Evolutionary conservation across 2,888 invertebrate genomes (phyloP).

Genomic region (Sarcophaga rosellei): DNA sequence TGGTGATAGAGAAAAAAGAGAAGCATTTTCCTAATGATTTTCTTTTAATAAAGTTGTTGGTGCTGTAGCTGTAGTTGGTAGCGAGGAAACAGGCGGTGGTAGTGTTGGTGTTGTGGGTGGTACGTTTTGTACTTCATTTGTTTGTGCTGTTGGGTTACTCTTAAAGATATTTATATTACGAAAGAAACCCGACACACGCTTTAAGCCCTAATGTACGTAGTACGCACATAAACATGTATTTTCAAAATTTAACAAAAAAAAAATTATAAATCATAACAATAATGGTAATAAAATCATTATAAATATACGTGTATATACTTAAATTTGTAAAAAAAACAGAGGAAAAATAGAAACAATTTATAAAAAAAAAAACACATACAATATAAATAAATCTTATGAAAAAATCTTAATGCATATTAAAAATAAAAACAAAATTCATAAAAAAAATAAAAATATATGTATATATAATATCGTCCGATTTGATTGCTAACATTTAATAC

Average conservation of each 20-base stretch:
- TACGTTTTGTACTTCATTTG: conserved; percentile 57
- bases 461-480: too few species aligned
- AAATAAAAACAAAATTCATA: too few species aligned
- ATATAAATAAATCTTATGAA: too few species aligned
- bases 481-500: too few species aligned
- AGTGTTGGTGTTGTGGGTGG: conserved; percentile 31
- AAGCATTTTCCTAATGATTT: conserved; percentile 50
- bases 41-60: conserved; percentile 51
- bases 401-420: too few species aligned
- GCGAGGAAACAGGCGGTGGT: conserved; percentile 9
- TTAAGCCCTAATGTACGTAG: conserved; percentile 64
- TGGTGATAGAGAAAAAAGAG: conserved; percentile 16
- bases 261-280: conserved; percentile 31
- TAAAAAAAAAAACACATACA: too few species aligned
- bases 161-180: conserved; percentile 65
- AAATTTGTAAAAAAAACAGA: background rate
- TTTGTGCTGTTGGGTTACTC: conserved; percentile 72
- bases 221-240: conserved; percentile 48
- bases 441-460: too few species aligned
- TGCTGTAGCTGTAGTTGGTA: conserved; percentile 39
- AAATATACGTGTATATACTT: background rate
- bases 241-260: conserved; percentile 19
- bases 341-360: too few species aligned
- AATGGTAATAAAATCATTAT: conserved; percentile 6
- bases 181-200: conserved; percentile 68